phyloP scores from a whole-genome alignment of 1,140 invertebrate genomes.

The Choristoneura fumiferana region DNA sequence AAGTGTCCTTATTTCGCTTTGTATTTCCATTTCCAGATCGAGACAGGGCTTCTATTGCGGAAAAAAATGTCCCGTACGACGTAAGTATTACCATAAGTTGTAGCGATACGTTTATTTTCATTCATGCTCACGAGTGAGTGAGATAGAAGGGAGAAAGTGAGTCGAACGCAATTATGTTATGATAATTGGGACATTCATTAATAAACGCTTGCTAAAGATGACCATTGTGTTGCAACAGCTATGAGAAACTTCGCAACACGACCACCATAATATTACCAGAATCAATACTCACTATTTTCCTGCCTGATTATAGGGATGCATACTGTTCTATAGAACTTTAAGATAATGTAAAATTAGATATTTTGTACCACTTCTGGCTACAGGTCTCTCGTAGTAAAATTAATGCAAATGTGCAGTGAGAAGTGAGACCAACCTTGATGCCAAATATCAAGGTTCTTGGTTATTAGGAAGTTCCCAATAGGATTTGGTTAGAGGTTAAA shows the following conservation, averaged over 20 bases:
- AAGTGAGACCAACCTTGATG: no score
- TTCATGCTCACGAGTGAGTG: slow-evolving; percentile 34
- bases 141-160: slow-evolving; percentile 26
- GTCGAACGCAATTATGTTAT: neutral
- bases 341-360: no score
- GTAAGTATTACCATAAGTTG: slow-evolving; percentile 48
- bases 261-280: no score
- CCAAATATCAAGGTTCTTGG: no score
- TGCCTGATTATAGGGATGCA: no score
- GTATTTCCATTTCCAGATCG: slow-evolving; percentile 62
- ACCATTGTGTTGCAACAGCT: neutral
- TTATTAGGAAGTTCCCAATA: no score
- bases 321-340: no score
- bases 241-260: neutral
- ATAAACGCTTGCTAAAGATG: slow-evolving; percentile 3
- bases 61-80: slow-evolving; percentile 73
- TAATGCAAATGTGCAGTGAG: no score
- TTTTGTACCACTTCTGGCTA: no score
- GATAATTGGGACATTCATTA: slow-evolving; percentile 20
- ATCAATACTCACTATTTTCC: no score
- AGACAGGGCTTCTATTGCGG: slow-evolving; percentile 61
- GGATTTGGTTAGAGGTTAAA: no score
- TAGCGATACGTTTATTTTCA: slow-evolving; percentile 41
- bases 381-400: no score
- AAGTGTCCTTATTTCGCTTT: slow-evolving; percentile 35